phyloP scores from a whole-genome alignment of 2,113 vertebrate species.

The Panthera tigris region DNA sequence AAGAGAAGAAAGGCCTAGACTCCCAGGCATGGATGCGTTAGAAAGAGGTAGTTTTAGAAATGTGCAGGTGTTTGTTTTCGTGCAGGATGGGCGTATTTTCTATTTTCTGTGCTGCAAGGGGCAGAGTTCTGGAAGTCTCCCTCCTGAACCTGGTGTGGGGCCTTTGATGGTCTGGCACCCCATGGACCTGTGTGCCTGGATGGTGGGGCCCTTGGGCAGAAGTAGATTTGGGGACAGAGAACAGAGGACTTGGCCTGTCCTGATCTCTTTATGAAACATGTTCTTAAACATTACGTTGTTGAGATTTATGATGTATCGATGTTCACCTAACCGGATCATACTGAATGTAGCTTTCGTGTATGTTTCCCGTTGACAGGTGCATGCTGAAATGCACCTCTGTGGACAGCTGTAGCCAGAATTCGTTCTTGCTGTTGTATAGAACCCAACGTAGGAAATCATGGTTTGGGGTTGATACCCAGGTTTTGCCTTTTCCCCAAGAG shows the following conservation, averaged over 20 bases:
- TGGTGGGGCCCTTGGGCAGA: not conserved
- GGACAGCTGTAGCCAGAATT: rapidly evolving
- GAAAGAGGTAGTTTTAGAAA: conserved; percentile 36
- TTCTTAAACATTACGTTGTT: rapidly evolving
- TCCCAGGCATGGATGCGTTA: not conserved
- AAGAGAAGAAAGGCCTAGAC: conserved; percentile 15
- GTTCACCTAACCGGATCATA: rapidly evolving
- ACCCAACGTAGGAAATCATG: not conserved
- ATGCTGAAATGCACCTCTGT: rapidly evolving
- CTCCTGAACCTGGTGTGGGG: not conserved
- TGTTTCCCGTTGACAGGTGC: rapidly evolving
- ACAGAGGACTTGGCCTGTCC: not conserved
- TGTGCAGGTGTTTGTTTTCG: not conserved
- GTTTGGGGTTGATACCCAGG: not conserved
- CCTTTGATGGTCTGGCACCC: not conserved
- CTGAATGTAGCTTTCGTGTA: rapidly evolving
- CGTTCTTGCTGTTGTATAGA: rapidly evolving
- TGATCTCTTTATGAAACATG: not conserved
- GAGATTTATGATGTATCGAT: not conserved
- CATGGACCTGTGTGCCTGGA: not conserved
- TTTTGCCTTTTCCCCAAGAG: not conserved
- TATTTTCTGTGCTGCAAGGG: not conserved
- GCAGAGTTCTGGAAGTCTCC: not conserved
- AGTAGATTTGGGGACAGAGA: not conserved
- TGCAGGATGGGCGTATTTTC: not conserved